Percentiles rank a stretch among this genome's conserved stretches.
Conservation (phyloP, 2,113 vertebrate species). For the Macroglossus sobrinus region DNA sequence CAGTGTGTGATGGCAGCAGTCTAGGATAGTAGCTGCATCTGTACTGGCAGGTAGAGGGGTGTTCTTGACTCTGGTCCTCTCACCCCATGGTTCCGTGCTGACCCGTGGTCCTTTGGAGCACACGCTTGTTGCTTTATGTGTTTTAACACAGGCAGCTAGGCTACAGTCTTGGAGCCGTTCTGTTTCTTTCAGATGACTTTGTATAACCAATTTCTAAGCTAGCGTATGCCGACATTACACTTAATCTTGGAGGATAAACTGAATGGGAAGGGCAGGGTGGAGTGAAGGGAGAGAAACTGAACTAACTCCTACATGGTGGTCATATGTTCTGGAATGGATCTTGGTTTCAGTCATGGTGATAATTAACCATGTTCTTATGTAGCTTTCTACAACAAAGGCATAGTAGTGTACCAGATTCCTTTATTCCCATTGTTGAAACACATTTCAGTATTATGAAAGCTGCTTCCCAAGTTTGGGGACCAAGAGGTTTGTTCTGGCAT, state of each 20-base stretch:
- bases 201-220: background rate
- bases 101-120: background rate
- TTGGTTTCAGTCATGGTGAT: background rate
- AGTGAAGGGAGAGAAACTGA: background rate
- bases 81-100: background rate
- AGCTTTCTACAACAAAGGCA: background rate
- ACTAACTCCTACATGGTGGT: rapidly evolving
- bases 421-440: background rate
- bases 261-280: background rate
- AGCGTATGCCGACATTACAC: background rate
- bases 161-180: background rate
- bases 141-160: too few relatives aligned
- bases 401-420: rapidly evolving
- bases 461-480: background rate
- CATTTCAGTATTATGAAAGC: rapidly evolving
- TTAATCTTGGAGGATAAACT: background rate
- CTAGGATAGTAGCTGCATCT: rapidly evolving
- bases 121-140: background rate
- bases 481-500: background rate
- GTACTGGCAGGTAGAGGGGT: background rate
- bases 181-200: background rate
- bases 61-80: background rate
- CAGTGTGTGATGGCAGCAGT: background rate
- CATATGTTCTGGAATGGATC: background rate
- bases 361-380: rapidly evolving